Evolutionary conservation across 1,140 invertebrate species (phyloP), one percentile per base, ranked within the genome.

Genomic region (Helicoverpa zea): DNA sequence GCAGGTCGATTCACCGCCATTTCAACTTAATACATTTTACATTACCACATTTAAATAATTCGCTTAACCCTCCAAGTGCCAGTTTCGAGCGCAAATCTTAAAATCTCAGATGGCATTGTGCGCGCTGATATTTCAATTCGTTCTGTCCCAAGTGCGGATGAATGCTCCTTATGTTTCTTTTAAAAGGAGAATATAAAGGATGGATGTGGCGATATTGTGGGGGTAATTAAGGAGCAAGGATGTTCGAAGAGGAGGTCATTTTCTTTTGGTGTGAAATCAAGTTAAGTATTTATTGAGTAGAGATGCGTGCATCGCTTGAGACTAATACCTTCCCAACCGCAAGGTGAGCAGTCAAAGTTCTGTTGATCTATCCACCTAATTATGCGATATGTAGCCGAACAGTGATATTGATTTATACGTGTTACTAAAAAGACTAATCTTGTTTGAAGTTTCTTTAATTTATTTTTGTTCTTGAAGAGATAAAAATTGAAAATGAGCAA

Each of bases 111-210:
- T 81, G 81, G 83, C 81, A 86, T 86, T 85, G 83, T 77, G 54
- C 81, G 54, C 81, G 54, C 80, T 85, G 84, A 88, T 88, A 88
- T 88, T 88, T 88, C 85, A 88, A 87, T 88, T 83, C 83, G 56
- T 78, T 73, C 63, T 16, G 52, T 84, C 77, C 78, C 80, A n/a
- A 23, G 85, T 30, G 35, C 75, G 80, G 52, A 79, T 76, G 63
- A 80, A 84, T 85, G 86, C 82, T 81, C 83, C 81, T 83, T 85
- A 85, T 88, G 87, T 86, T 83, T 85, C 73, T 82, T 83, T 81
- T 61, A 73, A 79, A 81, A 58, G 79, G 76, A 64, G 73, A 54
- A 23, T 74, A 64, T 73, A 81, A 68, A 2, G 10, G 35, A 49
- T 49, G 64, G 64, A 68, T 49, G 64, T 68, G 35, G 35, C 12